Conservation (phyloP, 1,140 invertebrate species). For the Pissodes strobi region DNA sequence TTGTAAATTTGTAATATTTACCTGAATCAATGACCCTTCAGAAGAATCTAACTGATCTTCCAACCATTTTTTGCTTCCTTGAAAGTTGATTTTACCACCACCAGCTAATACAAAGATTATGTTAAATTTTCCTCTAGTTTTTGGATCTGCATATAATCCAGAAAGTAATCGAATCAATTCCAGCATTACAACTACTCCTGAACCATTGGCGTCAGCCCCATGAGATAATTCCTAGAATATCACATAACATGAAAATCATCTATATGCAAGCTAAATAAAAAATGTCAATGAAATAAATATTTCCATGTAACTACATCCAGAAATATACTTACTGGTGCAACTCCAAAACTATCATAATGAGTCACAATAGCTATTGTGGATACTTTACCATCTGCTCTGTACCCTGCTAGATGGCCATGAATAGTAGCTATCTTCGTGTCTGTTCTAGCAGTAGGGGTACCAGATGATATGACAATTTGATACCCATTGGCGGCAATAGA, state of each 20-base stretch:
- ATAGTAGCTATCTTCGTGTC: constrained; percentile 84
- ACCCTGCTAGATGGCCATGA: constrained; percentile 84
- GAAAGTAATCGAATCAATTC: constrained; percentile 91
- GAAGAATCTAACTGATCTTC: constrained; percentile 87
- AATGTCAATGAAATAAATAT: too few species aligned
- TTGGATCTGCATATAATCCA: constrained; percentile 80
- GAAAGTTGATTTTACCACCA: constrained; percentile 91
- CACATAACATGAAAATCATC: too few species aligned
- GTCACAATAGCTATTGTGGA: constrained; percentile 89
- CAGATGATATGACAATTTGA: constrained; percentile 77
- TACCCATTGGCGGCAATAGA: constrained; percentile 92
- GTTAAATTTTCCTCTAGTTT: constrained; percentile 83
- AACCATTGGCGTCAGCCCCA: constrained; percentile 92
- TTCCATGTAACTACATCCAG: too few species aligned
- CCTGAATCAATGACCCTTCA: constrained; percentile 74
- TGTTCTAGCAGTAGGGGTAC: constrained; percentile 69
- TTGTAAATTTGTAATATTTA: too few species aligned
- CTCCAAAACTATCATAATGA: constrained; percentile 89
- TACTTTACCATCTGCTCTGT: constrained; percentile 74
- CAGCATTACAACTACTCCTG: constrained; percentile 86
- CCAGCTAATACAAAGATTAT: constrained; percentile 90
- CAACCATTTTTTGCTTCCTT: constrained; percentile 94
- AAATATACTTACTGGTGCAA: constrained; percentile 78
- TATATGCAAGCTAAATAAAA: too few species aligned
- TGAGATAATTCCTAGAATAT: constrained; percentile 73